These are phyloP conservation scores for Pogonocherus hispidulus DNA, from an alignment of 2,888 invertebrate genomes.

Conservation along the genomic window DNA sequence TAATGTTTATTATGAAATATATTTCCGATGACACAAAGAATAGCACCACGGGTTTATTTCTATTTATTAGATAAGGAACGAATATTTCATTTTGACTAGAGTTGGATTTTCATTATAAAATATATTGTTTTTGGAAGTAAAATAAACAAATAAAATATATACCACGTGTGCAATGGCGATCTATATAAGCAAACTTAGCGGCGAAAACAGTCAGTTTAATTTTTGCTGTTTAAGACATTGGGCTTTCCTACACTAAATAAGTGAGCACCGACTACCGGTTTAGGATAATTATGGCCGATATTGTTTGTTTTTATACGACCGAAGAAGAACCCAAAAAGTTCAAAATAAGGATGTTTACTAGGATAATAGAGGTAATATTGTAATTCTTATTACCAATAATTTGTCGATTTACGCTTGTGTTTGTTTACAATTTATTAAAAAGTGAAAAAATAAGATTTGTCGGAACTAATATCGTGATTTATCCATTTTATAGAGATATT, in stretches of 20 bases:
- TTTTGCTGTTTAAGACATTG: not conserved
- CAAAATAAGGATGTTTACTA: conserved; percentile 39
- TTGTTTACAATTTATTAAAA: no score
- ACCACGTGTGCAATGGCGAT: conserved; percentile 21
- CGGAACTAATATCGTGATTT: no score
- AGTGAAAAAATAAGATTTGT: no score
- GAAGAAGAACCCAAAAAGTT: conserved; percentile 32
- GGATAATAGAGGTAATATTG: conserved; percentile 32
- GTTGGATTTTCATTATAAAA: not conserved
- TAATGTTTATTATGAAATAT: conserved; percentile 16
- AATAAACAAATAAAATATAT: conserved; percentile 11
- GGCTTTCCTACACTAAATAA: not conserved
- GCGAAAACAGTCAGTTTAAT: conserved; percentile 14
- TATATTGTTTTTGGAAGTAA: conserved; percentile 1
- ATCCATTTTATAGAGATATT: no score
- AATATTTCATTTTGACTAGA: conserved; percentile 1
- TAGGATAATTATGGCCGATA: conserved; percentile 30
- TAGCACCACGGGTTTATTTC: conserved; percentile 15
- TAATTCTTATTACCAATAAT: no score
- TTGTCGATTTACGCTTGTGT: no score
- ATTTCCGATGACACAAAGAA: conserved; percentile 15
- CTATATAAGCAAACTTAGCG: not conserved
- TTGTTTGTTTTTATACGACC: conserved; percentile 33
- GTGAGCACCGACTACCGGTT: not conserved
- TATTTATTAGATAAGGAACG: conserved; percentile 8